Conservation (phyloP, 1,140 invertebrate species). For the Drosophila nebulosa region DNA sequence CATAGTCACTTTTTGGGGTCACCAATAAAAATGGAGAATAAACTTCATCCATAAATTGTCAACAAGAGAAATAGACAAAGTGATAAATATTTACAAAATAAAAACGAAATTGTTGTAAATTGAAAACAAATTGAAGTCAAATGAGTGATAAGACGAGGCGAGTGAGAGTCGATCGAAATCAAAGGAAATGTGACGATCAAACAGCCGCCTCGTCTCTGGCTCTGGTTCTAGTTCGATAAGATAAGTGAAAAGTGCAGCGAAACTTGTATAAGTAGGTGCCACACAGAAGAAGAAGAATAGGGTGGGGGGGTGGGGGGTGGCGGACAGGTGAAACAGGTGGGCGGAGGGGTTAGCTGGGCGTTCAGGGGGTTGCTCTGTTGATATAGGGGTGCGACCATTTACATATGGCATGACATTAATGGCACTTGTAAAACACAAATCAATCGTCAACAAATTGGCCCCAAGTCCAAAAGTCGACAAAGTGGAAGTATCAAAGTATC, state of each 20-base stretch:
- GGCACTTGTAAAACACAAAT: slow-evolving; percentile 72
- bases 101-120: slow-evolving; percentile 76
- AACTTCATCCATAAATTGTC: slow-evolving; percentile 21
- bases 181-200: slow-evolving; percentile 69
- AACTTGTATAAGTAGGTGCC: slow-evolving; percentile 18
- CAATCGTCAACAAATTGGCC: slow-evolving; percentile 71
- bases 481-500: slow-evolving; percentile 3
- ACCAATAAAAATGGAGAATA: background rate
- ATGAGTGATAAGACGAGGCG: slow-evolving; percentile 24
- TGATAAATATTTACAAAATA: slow-evolving; percentile 62
- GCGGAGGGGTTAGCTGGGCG: background rate
- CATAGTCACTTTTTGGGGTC: background rate
- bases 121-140: slow-evolving; percentile 75
- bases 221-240: slow-evolving; percentile 55
- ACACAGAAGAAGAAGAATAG: too few relatives aligned
- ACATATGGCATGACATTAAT: slow-evolving; percentile 57
- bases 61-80: slow-evolving; percentile 30
- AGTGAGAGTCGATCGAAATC: slow-evolving; percentile 52
- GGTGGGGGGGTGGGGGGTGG: too few relatives aligned
- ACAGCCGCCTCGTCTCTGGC: slow-evolving; percentile 10
- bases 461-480: slow-evolving; percentile 50
- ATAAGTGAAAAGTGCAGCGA: slow-evolving; percentile 56
- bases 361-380: too few relatives aligned
- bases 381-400: background rate
- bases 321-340: slow-evolving; percentile 36